Evolutionary conservation across 2,113 vertebrate species (phyloP).

Genomic region (Beaufortia kweichowensis): DNA sequence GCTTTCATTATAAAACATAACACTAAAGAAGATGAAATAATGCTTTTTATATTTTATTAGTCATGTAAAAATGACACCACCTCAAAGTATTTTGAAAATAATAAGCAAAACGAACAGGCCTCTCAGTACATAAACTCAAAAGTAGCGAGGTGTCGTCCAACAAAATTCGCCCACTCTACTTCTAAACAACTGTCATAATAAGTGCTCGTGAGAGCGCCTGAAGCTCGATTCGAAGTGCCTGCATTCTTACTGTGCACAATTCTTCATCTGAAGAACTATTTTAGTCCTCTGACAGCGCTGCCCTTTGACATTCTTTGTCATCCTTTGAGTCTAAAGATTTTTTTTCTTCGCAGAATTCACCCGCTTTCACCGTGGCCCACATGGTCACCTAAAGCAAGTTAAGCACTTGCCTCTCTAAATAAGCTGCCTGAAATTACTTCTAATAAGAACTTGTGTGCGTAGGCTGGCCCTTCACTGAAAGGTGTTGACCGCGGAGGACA

Average conservation of each 20-base stretch:
- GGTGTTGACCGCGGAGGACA: slow-evolving; percentile 74
- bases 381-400: slow-evolving; percentile 63
- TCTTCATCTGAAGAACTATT: slow-evolving; percentile 52
- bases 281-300: slow-evolving; percentile 44
- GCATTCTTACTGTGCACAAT: slow-evolving; percentile 39
- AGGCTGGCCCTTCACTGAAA: slow-evolving; percentile 62
- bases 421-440: slow-evolving; percentile 65
- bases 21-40: too few relatives aligned
- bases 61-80: slow-evolving; percentile 35
- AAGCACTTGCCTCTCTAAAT: slow-evolving; percentile 69
- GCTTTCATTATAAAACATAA: too few relatives aligned
- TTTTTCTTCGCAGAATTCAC: slow-evolving; percentile 42
- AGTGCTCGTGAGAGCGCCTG: slow-evolving; percentile 46
- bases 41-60: too few relatives aligned
- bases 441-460: slow-evolving; percentile 66
- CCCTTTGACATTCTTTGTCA: slow-evolving; percentile 60
- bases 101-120: slow-evolving; percentile 46
- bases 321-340: slow-evolving; percentile 57
- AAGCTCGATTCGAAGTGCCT: slow-evolving; percentile 37
- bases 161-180: slow-evolving; percentile 49
- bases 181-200: slow-evolving; percentile 45
- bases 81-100: slow-evolving; percentile 28
- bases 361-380: slow-evolving; percentile 45
- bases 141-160: slow-evolving; percentile 39
- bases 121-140: slow-evolving; percentile 19